Evolutionary conservation across 2,888 invertebrate species (phyloP), one percentile per base, ranked within the genome.

Genomic region (Lacanobia oleracea): DNA sequence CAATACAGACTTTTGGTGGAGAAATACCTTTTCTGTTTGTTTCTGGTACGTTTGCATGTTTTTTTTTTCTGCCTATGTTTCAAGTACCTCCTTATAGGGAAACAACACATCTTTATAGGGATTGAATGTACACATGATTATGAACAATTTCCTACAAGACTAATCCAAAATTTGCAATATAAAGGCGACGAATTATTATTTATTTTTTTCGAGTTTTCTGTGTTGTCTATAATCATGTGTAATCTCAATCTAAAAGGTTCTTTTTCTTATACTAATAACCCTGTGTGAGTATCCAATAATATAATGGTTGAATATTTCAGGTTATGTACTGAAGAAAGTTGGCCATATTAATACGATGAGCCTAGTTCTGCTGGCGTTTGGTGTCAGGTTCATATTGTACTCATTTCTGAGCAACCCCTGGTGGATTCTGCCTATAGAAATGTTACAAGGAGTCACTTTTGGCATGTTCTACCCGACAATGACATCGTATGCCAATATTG

Each of bases 381-480:
- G 98, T 0, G 91, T 98, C 1, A 97, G 99, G 64, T 98, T 98
- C 88, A 95, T 98, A 77, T 94, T 98, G 21, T 99, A 99, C 91
- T 99, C 98, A 3, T 93, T 97, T 67, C 93, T 99, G 67, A 94
- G 95, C 1, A 97, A 98, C 92, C 97, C 98, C 0, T 99, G 99
- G 98, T 97, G 97, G 96, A 97, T 98, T 61, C 94, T 99, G 74
- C 97, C 98, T 0, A 97, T 99, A 66, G 99, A 99, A 92, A 91
- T 98, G 76, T 93, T 98, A 12, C 98, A 99, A 92, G 99, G 99
- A 0, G 94, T 99, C 33, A 98, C 99, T 0, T 98, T 98, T 90
- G 99, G 99, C 27, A 97, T 99, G 90, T 98, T 98, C 88, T 99
- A 98, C 91, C 97, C 98, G 0, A 97, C 98, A 14, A 98, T 98